Percentiles rank a stretch among this genome's conserved stretches.
phyloP scores from a whole-genome alignment of 2,797 vertebrate species.

The Artibeus jamaicensis region DNA sequence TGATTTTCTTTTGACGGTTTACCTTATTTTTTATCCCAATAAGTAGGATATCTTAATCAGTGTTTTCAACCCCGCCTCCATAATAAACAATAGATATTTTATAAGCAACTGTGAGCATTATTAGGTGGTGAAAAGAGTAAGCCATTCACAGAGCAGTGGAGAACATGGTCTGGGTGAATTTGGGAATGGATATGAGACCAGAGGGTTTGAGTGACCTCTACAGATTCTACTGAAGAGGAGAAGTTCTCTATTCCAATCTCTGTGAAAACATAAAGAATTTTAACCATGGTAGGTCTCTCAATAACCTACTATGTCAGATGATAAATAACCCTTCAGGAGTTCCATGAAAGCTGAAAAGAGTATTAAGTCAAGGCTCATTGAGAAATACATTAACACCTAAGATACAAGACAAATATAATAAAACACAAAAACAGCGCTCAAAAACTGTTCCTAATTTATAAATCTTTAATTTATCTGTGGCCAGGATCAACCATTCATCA shows the following conservation, averaged over 20 bases:
- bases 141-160: neutral
- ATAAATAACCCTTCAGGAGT: neutral
- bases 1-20: neutral
- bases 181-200: neutral
- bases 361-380: neutral
- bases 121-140: neutral
- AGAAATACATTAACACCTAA: neutral
- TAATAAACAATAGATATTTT: neutral
- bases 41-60: neutral
- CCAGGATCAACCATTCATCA: neutral
- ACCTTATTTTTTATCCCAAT: neutral
- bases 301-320: neutral
- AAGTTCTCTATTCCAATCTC: neutral
- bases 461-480: neutral
- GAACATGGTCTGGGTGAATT: neutral
- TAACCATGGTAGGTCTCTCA: neutral
- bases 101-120: neutral
- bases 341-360: neutral
- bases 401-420: neutral
- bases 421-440: neutral
- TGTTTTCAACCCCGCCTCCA: neutral
- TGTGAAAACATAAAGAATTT: neutral
- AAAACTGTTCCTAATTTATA: neutral
- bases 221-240: neutral
- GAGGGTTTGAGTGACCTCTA: neutral